These are phyloP conservation scores for Plectrocnemia conspersa DNA, from an alignment of 1,140 invertebrate species.

Conservation along the genomic window DNA sequence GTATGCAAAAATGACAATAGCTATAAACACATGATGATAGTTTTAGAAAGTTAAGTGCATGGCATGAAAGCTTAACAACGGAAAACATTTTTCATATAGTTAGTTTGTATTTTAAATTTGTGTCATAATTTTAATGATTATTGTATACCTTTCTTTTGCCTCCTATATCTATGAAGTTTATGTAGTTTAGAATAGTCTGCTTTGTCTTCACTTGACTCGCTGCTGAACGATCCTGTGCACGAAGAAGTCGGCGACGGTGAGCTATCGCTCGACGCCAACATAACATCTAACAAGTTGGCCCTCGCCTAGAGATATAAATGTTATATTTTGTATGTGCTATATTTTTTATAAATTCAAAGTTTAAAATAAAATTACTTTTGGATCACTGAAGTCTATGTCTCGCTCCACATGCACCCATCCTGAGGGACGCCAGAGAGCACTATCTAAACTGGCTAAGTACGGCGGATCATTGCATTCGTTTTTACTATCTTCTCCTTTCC, in stretches of 20 bases:
- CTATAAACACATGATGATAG: too few relatives aligned
- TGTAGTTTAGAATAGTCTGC: slow-evolving; percentile 66
- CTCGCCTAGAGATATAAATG: too few relatives aligned
- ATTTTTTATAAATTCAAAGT: too few relatives aligned
- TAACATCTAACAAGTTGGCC: slow-evolving; percentile 69
- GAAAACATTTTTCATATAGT: too few relatives aligned
- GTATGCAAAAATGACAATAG: too few relatives aligned
- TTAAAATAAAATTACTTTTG: slow-evolving; percentile 56
- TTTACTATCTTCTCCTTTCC: slow-evolving; percentile 37
- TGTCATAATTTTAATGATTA: slow-evolving; percentile 3
- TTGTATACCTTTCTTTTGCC: slow-evolving; percentile 72
- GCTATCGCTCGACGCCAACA: slow-evolving; percentile 68
- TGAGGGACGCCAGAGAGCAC: slow-evolving; percentile 64
- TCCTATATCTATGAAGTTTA: slow-evolving; percentile 62
- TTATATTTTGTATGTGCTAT: too few relatives aligned
- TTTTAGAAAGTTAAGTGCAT: too few relatives aligned
- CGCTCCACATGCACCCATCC: slow-evolving; percentile 74
- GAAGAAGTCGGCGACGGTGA: slow-evolving; percentile 63
- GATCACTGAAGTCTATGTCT: slow-evolving; percentile 71
- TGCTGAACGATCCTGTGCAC: slow-evolving; percentile 58
- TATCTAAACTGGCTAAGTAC: slow-evolving; percentile 48
- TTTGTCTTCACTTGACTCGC: slow-evolving; percentile 58
- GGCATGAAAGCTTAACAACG: too few relatives aligned
- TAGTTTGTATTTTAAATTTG: too few relatives aligned
- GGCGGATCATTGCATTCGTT: slow-evolving; percentile 34